Base-by-base conservation (phyloP, 2,888 invertebrate species). In the Rotaria socialis region DNA sequence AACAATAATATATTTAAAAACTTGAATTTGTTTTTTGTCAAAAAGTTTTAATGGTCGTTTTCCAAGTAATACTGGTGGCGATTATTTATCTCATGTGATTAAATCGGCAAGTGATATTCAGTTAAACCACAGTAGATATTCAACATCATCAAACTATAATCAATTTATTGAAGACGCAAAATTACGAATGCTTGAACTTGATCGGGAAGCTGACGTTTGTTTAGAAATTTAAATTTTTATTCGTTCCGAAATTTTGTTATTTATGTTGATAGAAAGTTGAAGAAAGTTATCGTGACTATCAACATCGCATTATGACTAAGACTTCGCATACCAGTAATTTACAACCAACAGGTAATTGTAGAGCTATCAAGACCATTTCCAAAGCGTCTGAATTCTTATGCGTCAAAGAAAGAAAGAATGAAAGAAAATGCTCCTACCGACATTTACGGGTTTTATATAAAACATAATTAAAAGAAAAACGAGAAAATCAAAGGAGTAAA, bases 81-180 rank as follows among this genome's bases (percentile, higher is more conserved):
- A 67, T 41, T 80, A 80, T 80, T n/a, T 80, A n/a, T 47, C 47
- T 10, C 80, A 10, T 80, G 47, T 80, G 4, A 24, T 80, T 10
- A 47, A 47, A 47, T 47, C 43, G 47, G 24, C 80, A 24, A 47
- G 47, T 43, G 80, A 80, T 47, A 47, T 47, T 80, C 67, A 67
- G 14, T 67, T 67, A 35, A 67, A 67, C 35, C 80, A 80, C 47
- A 47, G n/a, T 80, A n/a, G 47, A 47, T 80, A 80, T n/a, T 47
- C 80, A 43, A 47, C 80, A 47, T 80, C 80, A n/a, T 80, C 80
- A 80, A 80, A 80, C n/a, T 80, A 80, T 47, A 80, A 80, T n/a
- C 80, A 80, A 47, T 80, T 80, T 47, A 80, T 80, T 24, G 80
- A 80, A 43, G 80, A 80, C 24, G 47, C 80, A 0, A 80, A 80